Base-by-base conservation (phyloP, 1,140 invertebrate species). In the Drosophila seguyi region DNA sequence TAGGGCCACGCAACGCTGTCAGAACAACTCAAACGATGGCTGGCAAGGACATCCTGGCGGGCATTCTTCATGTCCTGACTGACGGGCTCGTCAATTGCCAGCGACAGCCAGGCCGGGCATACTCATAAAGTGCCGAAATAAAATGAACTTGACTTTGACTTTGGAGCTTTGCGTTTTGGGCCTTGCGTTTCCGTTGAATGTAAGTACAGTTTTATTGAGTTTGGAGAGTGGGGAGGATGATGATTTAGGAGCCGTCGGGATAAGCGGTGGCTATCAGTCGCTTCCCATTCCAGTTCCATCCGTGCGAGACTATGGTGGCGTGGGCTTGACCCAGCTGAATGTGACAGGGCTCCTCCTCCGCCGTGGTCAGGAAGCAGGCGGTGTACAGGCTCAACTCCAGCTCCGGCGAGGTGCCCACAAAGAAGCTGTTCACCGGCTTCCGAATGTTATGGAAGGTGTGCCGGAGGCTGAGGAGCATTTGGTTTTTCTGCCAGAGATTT, bases 371-470 rank as follows among this genome's bases (percentile, higher is more conserved):
- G 82, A 96, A 98, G 82, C 97, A 98, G 8, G 97, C 94, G 0
- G 97, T 98, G 90, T 98, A 99, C 0, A 98, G 93, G 44, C 97
- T 96, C 93, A 99, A 95, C 93, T 99, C 98, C 71, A 99, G 94
- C 93, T 99, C 98, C 0, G 98, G 98, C 60, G 97, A 98, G 1
- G 97, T 98, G 20, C 98, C 98, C 55, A 99, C 94, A 79, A 98
- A 97, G 93, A 98, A 95, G 4, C 95, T 94, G 27, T 95, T 96
- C 0, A 96, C 95, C 1, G 96, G 95, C 92, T 98, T 98, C 47
- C 95, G 93, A 4, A 95, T 93, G 2, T 94, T 94, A 83, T 95
- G 94, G 93, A 97, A 97, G 41, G 94, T 95, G 69, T 97, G 95
- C 62, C 96, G 96, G 16, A 96, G 81, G 1, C 61, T 61, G 2